Evolutionary conservation across 2,113 vertebrate species (phyloP).

Genomic region (Malurus elegans): DNA sequence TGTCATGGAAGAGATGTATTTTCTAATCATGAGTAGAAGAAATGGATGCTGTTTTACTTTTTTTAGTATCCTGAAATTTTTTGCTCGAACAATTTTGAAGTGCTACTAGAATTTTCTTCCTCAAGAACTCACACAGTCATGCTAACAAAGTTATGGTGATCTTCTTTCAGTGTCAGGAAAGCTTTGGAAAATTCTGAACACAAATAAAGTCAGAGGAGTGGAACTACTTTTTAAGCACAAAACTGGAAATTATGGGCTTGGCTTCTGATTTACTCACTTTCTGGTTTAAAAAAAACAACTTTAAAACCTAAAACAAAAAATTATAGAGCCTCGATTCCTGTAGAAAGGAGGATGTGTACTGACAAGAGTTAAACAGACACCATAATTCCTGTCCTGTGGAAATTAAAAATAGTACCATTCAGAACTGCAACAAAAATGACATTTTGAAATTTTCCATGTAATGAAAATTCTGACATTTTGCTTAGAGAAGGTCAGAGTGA

Average conservation of each 20-base stretch:
- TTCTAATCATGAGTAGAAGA: not conserved
- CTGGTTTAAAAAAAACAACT: not conserved
- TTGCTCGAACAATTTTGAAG: not conserved
- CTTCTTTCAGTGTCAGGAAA: not conserved
- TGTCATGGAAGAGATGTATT: fast-evolving
- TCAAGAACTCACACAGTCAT: not conserved
- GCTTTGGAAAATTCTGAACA: not conserved
- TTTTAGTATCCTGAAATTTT: not conserved
- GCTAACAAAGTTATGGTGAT: not conserved
- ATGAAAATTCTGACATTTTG: conserved; percentile 63
- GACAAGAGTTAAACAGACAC: not conserved
- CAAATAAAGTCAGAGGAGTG: fast-evolving
- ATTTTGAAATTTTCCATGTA: conserved; percentile 61
- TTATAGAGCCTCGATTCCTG: not conserved
- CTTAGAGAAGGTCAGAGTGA: conserved; percentile 66
- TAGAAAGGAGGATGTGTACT: not conserved
- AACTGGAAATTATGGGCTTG: not conserved
- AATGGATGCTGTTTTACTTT: not conserved
- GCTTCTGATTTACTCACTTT: not conserved
- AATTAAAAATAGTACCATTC: conserved; percentile 39
- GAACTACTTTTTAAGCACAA: not conserved
- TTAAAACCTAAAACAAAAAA: not conserved
- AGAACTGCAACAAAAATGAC: conserved; percentile 56
- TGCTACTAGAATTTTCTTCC: not conserved
- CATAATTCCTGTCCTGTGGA: not conserved